A percentile compares a stretch with the other conserved stretches of the same genome.
Evolutionary conservation across 2,888 invertebrate species (phyloP).

Genomic region (Caenorhabditis zanzibari): DNA sequence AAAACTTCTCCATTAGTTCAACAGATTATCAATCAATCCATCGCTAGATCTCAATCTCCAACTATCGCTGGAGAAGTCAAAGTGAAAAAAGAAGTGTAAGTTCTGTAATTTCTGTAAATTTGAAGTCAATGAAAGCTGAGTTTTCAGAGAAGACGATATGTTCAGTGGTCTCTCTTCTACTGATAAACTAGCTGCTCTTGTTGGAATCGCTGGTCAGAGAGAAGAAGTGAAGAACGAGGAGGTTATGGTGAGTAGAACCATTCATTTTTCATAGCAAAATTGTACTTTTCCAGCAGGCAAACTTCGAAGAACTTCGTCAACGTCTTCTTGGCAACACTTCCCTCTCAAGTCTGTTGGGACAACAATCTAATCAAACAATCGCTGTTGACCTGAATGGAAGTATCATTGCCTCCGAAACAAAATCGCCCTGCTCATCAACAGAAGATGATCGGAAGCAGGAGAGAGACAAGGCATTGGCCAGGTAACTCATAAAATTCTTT

Average conservation of each 20-base stretch:
- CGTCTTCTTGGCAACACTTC: constrained; percentile 63
- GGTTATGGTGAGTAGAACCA: constrained; percentile 13
- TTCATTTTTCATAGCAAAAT: background rate
- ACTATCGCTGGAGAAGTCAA: constrained; percentile 33
- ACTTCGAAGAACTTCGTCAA: constrained; percentile 71
- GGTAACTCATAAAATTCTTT: constrained; percentile 35
- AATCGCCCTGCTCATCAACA: constrained; percentile 67
- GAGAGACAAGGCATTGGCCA: constrained; percentile 70
- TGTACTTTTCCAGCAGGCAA: constrained; percentile 26
- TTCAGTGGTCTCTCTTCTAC: constrained; percentile 69
- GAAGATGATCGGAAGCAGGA: constrained; percentile 72
- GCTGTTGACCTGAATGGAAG: constrained; percentile 69
- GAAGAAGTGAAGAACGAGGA: constrained; percentile 44
- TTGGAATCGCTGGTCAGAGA: constrained; percentile 62
- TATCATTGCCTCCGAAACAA: constrained; percentile 63
- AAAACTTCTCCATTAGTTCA: constrained; percentile 75
- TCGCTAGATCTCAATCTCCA: constrained; percentile 58
- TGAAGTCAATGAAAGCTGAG: background rate
- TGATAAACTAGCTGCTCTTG: constrained; percentile 76
- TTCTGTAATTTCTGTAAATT: background rate
- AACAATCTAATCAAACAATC: constrained; percentile 51
- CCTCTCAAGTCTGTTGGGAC: constrained; percentile 48
- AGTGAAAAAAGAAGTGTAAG: constrained; percentile 66
- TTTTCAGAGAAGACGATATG: constrained; percentile 67
- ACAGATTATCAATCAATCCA: constrained; percentile 73